Evolutionary conservation across 2,797 vertebrate genomes (phyloP).

Genomic region (Mionectes olivaceus): DNA sequence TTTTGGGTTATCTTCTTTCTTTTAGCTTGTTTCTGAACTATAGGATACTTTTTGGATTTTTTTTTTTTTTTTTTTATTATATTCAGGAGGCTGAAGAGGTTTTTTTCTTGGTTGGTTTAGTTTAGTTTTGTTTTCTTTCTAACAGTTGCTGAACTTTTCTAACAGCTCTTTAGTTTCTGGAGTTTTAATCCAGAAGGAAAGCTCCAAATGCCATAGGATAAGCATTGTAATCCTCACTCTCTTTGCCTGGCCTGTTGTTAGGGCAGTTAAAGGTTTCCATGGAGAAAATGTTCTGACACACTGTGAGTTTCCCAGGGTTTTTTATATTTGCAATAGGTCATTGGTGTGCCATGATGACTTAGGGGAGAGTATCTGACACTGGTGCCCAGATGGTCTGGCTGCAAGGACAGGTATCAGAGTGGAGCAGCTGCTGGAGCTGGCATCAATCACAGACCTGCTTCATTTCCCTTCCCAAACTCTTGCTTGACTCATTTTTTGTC

Average conservation of each 20-base stretch:
- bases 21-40: background rate
- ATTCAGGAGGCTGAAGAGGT: background rate
- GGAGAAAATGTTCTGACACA: background rate
- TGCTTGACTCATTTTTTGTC: background rate
- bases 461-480: background rate
- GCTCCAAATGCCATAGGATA: background rate
- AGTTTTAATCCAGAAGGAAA: background rate
- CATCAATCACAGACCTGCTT: background rate
- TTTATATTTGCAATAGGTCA: background rate
- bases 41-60: background rate
- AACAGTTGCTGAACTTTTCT: background rate
- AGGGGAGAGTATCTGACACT: background rate
- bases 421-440: background rate
- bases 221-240: background rate
- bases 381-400: background rate
- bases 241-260: background rate
- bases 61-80: background rate
- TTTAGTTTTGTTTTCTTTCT: background rate
- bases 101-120: accelerated
- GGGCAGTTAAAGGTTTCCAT: background rate
- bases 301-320: background rate
- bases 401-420: background rate
- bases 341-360: accelerated
- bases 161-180: background rate
- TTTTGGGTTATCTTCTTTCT: background rate